Evolutionary conservation across 2,888 invertebrate genomes (phyloP).

Genomic region (Torymus texanus): DNA sequence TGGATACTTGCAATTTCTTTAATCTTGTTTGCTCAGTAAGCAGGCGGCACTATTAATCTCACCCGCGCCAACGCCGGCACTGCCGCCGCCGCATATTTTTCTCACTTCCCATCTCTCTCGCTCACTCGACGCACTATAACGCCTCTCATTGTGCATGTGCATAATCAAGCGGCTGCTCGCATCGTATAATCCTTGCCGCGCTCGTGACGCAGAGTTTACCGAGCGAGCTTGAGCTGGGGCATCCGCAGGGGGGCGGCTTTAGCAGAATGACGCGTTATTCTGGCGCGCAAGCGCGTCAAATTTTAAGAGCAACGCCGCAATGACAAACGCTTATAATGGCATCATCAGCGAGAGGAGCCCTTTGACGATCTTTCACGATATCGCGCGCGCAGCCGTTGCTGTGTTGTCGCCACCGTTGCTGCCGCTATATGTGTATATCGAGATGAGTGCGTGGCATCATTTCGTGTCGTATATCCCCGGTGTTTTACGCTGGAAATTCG

Average conservation of each 20-base stretch:
- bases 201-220: constrained; percentile 26
- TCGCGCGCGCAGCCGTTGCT: not conserved
- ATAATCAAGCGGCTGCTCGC: constrained; percentile 47
- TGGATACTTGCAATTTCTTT: constrained; percentile 49
- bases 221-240: not conserved
- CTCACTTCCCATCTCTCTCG: not conserved
- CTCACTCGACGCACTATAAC: constrained; percentile 23
- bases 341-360: not conserved
- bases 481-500: no score
- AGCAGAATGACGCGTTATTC: no score
- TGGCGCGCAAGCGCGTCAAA: not conserved
- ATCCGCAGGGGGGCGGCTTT: not conserved
- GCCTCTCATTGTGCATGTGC: constrained; percentile 46
- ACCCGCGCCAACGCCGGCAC: not conserved
- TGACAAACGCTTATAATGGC: constrained; percentile 7
- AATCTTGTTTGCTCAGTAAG: constrained; percentile 42
- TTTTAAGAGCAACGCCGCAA: not conserved
- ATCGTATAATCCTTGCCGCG: constrained; percentile 13
- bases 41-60: constrained; percentile 25
- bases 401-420: no score
- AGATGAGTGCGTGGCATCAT: no score
- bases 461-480: no score
- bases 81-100: not conserved
- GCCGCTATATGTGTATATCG: no score
- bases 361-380: constrained; percentile 31